phyloP scores from a whole-genome alignment of 2,888 invertebrate genomes.

The Druceiella hillmani region DNA sequence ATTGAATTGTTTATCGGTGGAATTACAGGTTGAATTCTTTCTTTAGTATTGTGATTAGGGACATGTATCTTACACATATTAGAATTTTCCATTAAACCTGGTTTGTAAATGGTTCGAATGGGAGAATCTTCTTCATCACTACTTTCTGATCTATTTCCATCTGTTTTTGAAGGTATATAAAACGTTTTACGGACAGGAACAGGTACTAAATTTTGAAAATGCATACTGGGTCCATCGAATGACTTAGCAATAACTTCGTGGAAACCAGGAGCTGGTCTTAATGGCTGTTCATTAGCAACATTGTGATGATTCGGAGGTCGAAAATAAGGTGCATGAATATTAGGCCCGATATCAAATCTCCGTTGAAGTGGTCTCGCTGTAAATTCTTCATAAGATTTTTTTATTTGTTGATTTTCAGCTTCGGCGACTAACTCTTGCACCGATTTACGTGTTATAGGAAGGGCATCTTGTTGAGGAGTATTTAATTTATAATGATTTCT shows the following conservation, averaged over 20 bases:
- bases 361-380: constrained; percentile 34
- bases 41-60: too few species aligned
- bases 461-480: constrained; percentile 16
- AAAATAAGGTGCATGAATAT: too few species aligned
- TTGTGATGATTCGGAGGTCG: constrained; percentile 33
- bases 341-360: constrained; percentile 32
- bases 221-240: constrained; percentile 43
- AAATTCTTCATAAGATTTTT: constrained; percentile 27
- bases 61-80: constrained; percentile 51
- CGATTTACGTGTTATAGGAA: constrained; percentile 40
- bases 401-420: constrained; percentile 47
- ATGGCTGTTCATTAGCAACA: constrained; percentile 34
- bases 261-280: constrained; percentile 42
- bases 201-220: constrained; percentile 47
- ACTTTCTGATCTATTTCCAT: constrained; percentile 51
- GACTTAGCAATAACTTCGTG: constrained; percentile 26
- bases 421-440: constrained; percentile 60
- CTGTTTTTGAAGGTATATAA: constrained; percentile 43
- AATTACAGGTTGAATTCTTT: constrained; percentile 19
- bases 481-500: constrained; percentile 28
- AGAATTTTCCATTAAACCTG: constrained; percentile 52
- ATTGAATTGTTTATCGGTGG: too few species aligned
- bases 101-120: constrained; percentile 41
- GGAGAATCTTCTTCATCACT: constrained; percentile 54
- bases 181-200: constrained; percentile 49